Conservation (phyloP, 23 tunicate genomes). For the Trididemnum miniatum region DNA sequence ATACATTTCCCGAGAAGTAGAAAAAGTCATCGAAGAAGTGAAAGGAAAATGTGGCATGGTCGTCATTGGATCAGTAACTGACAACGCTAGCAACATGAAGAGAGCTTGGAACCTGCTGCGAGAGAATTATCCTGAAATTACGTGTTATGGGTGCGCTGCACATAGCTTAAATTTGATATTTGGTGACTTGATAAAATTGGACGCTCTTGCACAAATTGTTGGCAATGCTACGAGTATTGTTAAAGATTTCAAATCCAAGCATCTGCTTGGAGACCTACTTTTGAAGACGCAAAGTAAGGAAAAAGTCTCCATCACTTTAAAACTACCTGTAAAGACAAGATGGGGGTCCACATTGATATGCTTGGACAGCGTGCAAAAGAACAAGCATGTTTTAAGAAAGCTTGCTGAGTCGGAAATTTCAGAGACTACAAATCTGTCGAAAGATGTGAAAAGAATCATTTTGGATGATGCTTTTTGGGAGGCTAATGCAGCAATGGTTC, state of each 20-base stretch:
- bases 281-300: neutral
- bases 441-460: no score
- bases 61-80: neutral
- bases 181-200: no score
- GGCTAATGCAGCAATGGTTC: neutral
- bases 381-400: constrained; percentile 6
- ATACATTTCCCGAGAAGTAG: no score
- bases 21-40: no score
- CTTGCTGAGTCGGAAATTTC: neutral
- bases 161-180: no score
- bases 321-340: neutral
- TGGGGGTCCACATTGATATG: no score
- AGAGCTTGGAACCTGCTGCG: neutral
- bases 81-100: no score
- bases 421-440: no score
- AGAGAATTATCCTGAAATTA: no score
- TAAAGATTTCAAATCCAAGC: neutral
- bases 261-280: neutral
- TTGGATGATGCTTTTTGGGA: neutral
- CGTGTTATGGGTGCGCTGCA: no score
- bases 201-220: neutral
- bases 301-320: neutral
- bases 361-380: no score
- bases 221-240: neutral
- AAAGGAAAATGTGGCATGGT: neutral